Conservation (phyloP, 2,113 vertebrate species). For the Paramisgurnus dabryanus region DNA sequence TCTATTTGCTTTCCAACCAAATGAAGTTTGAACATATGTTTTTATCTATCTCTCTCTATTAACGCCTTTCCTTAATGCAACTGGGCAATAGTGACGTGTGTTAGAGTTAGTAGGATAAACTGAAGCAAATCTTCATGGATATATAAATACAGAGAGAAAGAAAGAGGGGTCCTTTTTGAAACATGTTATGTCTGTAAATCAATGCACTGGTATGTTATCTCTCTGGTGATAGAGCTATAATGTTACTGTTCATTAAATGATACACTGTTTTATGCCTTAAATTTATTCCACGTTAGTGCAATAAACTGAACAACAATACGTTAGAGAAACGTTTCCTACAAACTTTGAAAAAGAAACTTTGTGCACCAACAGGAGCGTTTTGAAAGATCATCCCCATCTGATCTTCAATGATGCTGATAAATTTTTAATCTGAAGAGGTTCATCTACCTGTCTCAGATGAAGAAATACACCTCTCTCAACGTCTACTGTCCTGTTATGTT, state of each 20-base stretch:
- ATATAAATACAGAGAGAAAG: background rate
- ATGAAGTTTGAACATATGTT: background rate
- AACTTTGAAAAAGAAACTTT: background rate
- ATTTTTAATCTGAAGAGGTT: background rate
- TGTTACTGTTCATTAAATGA: background rate
- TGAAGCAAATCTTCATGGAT: background rate
- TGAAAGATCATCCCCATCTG: background rate
- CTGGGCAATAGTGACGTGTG: background rate
- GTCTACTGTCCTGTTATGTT: background rate
- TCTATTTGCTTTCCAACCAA: slow-evolving; percentile 25
- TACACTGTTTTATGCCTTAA: slow-evolving; percentile 21
- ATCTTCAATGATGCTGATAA: background rate
- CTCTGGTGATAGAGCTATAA: no score
- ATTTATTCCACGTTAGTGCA: background rate
- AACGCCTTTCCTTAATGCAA: slow-evolving; percentile 67
- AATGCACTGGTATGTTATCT: background rate
- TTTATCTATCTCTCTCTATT: slow-evolving; percentile 1
- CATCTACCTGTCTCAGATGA: background rate
- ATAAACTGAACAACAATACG: background rate
- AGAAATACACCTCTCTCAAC: background rate
- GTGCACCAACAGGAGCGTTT: background rate
- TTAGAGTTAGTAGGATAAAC: background rate
- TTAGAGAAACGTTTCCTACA: background rate
- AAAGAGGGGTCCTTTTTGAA: slow-evolving; percentile 6
- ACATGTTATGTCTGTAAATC: slow-evolving; percentile 9